Evolutionary conservation across 2,888 invertebrate genomes (phyloP).

Genomic region (Diarsia mendica): DNA sequence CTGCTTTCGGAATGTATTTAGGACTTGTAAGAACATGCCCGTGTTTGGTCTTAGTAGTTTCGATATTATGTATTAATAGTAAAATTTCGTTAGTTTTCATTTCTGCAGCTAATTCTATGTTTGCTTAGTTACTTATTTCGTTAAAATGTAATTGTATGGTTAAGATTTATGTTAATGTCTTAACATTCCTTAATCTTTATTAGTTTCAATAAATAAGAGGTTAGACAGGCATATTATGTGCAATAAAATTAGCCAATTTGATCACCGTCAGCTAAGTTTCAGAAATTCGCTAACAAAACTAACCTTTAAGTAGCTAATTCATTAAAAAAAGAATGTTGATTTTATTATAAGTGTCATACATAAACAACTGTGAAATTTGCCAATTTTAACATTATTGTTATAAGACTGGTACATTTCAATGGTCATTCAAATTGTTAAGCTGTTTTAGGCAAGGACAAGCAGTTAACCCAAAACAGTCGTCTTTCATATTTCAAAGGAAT

Average conservation of each 20-base stretch:
- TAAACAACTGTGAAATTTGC: slow-evolving; percentile 24
- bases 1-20: slow-evolving; percentile 72
- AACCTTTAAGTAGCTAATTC: slow-evolving; percentile 16
- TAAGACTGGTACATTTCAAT: slow-evolving; percentile 30
- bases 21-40: slow-evolving; percentile 67
- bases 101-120: background rate
- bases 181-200: background rate
- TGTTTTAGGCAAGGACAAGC: slow-evolving; percentile 28
- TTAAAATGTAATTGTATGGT: background rate
- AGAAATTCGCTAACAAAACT: slow-evolving; percentile 9
- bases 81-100: background rate
- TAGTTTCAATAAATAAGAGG: background rate
- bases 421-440: slow-evolving; percentile 23
- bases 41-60: slow-evolving; percentile 17
- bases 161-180: background rate
- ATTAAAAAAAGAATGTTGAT: slow-evolving; percentile 45
- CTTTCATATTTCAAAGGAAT: slow-evolving; percentile 25
- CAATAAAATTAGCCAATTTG: slow-evolving; percentile 10
- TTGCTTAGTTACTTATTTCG: background rate
- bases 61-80: background rate
- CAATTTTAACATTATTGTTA: slow-evolving; percentile 31
- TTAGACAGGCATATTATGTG: background rate
- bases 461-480: background rate
- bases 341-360: slow-evolving; percentile 39
- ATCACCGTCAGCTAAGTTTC: background rate